These are phyloP conservation scores for Molossus molossus DNA, from an alignment of 2,797 vertebrate species.

Conservation along the genomic window DNA sequence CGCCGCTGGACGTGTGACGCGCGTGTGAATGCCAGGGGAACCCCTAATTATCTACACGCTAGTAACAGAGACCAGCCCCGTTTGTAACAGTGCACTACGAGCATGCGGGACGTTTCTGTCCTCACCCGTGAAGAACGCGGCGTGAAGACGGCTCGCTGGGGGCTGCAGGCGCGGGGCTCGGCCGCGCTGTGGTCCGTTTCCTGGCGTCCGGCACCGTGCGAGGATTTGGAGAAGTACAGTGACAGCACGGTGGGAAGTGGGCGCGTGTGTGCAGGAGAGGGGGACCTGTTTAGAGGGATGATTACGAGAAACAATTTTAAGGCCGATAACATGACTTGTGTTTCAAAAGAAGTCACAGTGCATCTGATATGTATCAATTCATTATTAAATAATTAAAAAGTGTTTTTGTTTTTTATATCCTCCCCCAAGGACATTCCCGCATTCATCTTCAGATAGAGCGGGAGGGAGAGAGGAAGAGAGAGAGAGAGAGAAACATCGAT, in stretches of 20 bases:
- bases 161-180: no score
- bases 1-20: slow-evolving; percentile 48
- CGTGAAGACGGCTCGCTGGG: neutral
- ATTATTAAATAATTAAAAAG: neutral
- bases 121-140: slow-evolving; percentile 35
- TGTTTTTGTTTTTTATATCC: no score
- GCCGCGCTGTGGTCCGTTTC: neutral
- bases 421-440: no score
- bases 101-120: slow-evolving; percentile 56
- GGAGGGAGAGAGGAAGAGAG: no score
- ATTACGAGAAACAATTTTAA: neutral
- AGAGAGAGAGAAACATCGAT: no score
- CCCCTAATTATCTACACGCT: slow-evolving; percentile 63
- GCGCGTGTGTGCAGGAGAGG: neutral
- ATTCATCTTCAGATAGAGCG: no score
- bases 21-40: slow-evolving; percentile 75
- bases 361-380: neutral
- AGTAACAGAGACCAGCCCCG: slow-evolving; percentile 72
- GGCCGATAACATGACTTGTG: neutral
- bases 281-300: neutral
- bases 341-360: neutral
- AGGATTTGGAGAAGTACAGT: neutral
- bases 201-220: neutral
- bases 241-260: neutral
- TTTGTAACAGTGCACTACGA: slow-evolving; percentile 66